phyloP scores from a whole-genome alignment of 2,888 invertebrate species.

The Callyntrura guangdongensis region DNA sequence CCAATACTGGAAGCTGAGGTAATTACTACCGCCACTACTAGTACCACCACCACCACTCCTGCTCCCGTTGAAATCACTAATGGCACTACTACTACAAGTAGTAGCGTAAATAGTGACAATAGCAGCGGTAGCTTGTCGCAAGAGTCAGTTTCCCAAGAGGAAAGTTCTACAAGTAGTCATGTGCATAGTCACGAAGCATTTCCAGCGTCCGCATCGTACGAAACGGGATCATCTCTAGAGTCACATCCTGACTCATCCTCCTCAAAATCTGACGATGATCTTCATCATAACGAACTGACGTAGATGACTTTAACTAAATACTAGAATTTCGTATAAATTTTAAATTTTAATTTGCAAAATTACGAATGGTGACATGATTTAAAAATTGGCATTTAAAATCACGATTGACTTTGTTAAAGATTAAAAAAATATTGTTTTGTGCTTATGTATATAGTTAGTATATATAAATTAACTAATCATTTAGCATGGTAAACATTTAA shows the following conservation, averaged over 20 bases:
- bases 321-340: slow-evolving; percentile 44
- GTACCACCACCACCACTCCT: slow-evolving; percentile 20
- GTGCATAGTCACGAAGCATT: slow-evolving; percentile 34
- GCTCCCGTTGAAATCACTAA: slow-evolving; percentile 1
- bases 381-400: slow-evolving; percentile 14
- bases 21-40: slow-evolving; percentile 32
- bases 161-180: slow-evolving; percentile 23
- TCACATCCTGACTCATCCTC: slow-evolving; percentile 10
- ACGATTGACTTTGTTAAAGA: slow-evolving; percentile 16
- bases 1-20: no score
- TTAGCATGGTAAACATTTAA: not conserved
- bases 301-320: slow-evolving; percentile 19
- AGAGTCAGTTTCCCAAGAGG: slow-evolving; percentile 37
- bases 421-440: slow-evolving; percentile 32
- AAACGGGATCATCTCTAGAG: slow-evolving; percentile 30
- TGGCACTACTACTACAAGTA: not conserved
- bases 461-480: slow-evolving; percentile 29
- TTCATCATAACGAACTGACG: slow-evolving; percentile 70
- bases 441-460: slow-evolving; percentile 43
- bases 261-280: slow-evolving; percentile 41
- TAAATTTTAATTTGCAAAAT: slow-evolving; percentile 2
- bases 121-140: not conserved
- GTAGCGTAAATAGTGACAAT: not conserved
- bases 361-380: not conserved
- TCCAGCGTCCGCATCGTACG: slow-evolving; percentile 19